These are phyloP conservation scores for Orientallactaga sibirica DNA, from an alignment of 2,797 vertebrate genomes.

Conservation along the genomic window DNA sequence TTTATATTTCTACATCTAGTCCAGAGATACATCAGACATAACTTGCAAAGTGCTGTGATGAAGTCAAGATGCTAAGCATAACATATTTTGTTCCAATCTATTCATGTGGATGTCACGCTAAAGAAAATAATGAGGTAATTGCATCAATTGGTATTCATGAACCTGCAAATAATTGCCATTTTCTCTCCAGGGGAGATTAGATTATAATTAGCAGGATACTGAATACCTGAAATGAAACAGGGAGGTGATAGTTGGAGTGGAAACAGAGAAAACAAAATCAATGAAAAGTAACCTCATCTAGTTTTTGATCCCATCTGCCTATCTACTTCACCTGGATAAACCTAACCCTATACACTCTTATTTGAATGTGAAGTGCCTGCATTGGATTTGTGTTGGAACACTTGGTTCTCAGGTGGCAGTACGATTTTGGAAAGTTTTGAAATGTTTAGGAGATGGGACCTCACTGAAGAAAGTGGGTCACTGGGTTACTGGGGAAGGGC, in stretches of 20 bases:
- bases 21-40: not conserved
- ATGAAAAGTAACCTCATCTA: not conserved
- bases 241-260: not conserved
- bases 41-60: slow-evolving; percentile 31
- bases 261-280: not conserved
- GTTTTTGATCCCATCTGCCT: not conserved
- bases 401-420: not conserved
- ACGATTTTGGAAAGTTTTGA: not conserved
- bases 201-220: slow-evolving; percentile 67
- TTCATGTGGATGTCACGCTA: slow-evolving; percentile 46
- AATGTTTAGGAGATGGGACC: not conserved
- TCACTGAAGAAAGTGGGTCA: not conserved
- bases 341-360: not conserved
- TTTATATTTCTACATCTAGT: slow-evolving; percentile 30
- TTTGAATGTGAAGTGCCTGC: not conserved
- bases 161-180: slow-evolving; percentile 63
- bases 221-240: slow-evolving; percentile 63
- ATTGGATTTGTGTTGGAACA: not conserved
- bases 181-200: slow-evolving; percentile 63
- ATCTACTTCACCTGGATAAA: not conserved
- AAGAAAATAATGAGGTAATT: slow-evolving; percentile 72
- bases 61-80: slow-evolving; percentile 49
- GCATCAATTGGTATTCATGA: slow-evolving; percentile 67
- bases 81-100: slow-evolving; percentile 52
- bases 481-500: not conserved